Evolutionary conservation across 2,113 vertebrate genomes (phyloP).

Genomic region (Myiopsitta monachus): DNA sequence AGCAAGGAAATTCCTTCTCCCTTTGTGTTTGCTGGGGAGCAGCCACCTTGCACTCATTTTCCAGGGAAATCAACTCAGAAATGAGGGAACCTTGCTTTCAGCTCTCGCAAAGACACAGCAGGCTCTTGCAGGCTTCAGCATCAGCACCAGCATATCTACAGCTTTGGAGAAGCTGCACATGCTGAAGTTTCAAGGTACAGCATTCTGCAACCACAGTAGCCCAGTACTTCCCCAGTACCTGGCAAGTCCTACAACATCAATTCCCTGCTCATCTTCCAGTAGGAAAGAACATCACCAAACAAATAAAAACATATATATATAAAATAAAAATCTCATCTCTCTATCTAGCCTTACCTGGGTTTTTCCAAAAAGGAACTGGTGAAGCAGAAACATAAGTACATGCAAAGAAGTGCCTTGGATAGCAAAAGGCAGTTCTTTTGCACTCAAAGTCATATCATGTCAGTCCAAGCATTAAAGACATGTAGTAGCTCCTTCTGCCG

Average conservation of each 20-base stretch:
- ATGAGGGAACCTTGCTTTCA: neutral
- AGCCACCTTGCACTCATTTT: neutral
- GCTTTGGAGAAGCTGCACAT: neutral
- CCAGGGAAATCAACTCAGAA: neutral
- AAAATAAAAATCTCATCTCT: neutral
- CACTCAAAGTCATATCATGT: neutral
- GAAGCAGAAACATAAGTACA: neutral
- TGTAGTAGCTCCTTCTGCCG: neutral
- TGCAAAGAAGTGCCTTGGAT: neutral
- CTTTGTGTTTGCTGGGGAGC: accelerated
- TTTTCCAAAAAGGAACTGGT: neutral
- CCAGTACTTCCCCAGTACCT: neutral
- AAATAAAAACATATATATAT: neutral
- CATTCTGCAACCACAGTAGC: neutral
- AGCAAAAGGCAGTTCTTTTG: neutral
- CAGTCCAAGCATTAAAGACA: neutral
- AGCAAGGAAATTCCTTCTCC: neutral
- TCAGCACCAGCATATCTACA: accelerated
- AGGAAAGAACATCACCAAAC: neutral
- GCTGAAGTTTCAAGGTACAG: neutral
- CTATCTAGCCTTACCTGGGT: neutral
- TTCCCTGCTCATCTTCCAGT: neutral
- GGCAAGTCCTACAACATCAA: neutral
- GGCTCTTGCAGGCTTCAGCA: neutral
- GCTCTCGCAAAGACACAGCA: neutral